Evolutionary conservation across 1,140 invertebrate genomes (phyloP).

Genomic region (Drosophila oshimai): DNA sequence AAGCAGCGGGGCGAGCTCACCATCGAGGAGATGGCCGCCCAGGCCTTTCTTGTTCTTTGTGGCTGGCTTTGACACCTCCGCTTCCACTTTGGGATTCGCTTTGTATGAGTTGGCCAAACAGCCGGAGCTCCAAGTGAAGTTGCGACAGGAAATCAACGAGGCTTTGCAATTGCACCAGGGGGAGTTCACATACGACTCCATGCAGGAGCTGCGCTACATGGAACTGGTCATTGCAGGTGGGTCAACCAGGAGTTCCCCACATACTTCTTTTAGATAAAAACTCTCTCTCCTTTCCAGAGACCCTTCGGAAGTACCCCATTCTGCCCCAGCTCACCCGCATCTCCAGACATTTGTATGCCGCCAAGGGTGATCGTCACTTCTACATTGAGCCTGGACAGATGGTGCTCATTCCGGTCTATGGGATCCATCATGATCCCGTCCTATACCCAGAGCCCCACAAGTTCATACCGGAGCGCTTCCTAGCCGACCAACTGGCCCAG

Average conservation of each 20-base stretch:
- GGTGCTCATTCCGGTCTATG: constrained; percentile 85
- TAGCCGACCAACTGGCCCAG: constrained; percentile 80
- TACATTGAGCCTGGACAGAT: constrained; percentile 70
- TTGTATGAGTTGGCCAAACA: constrained; percentile 85
- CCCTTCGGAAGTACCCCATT: constrained; percentile 83
- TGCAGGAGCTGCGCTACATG: constrained; percentile 86
- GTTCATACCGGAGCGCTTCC: constrained; percentile 86
- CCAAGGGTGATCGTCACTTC: constrained; percentile 40
- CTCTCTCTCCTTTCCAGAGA: constrained; percentile 50
- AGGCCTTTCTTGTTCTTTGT: constrained; percentile 83
- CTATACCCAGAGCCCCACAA: constrained; percentile 85
- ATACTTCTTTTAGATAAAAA: background rate
- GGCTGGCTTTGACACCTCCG: constrained; percentile 87
- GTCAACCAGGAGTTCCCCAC: background rate
- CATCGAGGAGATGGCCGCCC: constrained; percentile 69
- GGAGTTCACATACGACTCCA: constrained; percentile 82
- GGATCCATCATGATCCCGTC: constrained; percentile 85
- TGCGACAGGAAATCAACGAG: constrained; percentile 85
- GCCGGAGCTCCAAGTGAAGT: constrained; percentile 85
- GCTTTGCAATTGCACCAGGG: constrained; percentile 68
- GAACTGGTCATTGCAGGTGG: constrained; percentile 84
- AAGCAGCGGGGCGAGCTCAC: constrained; percentile 58
- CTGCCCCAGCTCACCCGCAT: constrained; percentile 65
- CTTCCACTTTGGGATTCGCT: constrained; percentile 84
- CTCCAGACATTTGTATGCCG: constrained; percentile 65